These are phyloP conservation scores for Drosophila takahashii DNA, from an alignment of 1,140 invertebrate genomes.

Conservation along the genomic window DNA sequence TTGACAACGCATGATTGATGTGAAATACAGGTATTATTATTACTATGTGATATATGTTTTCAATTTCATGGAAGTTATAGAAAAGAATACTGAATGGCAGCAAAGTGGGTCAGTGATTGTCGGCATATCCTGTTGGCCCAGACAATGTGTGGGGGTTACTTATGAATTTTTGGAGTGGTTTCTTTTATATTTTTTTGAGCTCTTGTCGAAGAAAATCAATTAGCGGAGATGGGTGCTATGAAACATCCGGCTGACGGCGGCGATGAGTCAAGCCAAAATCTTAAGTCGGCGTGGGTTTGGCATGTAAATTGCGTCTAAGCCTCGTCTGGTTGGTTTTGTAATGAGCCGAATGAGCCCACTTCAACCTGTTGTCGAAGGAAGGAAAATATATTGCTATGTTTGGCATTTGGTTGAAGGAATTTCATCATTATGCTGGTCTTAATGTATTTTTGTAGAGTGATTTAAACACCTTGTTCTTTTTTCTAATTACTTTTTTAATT, in stretches of 20 bases:
- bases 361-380: not conserved
- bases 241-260: constrained; percentile 31
- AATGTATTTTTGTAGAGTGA: not conserved
- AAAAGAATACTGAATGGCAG: constrained; percentile 52
- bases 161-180: constrained; percentile 9
- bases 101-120: constrained; percentile 60
- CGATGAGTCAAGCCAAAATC: constrained; percentile 41
- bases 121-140: constrained; percentile 42
- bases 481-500: not conserved
- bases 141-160: constrained; percentile 18
- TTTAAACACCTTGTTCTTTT: not conserved
- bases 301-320: constrained; percentile 49
- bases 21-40: constrained; percentile 29
- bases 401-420: not conserved
- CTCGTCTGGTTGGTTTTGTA: constrained; percentile 27
- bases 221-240: constrained; percentile 8
- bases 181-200: not conserved
- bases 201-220: constrained; percentile 35
- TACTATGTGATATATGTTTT: constrained; percentile 49
- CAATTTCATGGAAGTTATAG: constrained; percentile 39
- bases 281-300: constrained; percentile 26
- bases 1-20: constrained; percentile 70
- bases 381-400: constrained; percentile 3
- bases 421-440: not conserved
- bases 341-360: constrained; percentile 22